phyloP scores from a whole-genome alignment of 2,113 vertebrate species.

The Epinephelus lanceolatus region DNA sequence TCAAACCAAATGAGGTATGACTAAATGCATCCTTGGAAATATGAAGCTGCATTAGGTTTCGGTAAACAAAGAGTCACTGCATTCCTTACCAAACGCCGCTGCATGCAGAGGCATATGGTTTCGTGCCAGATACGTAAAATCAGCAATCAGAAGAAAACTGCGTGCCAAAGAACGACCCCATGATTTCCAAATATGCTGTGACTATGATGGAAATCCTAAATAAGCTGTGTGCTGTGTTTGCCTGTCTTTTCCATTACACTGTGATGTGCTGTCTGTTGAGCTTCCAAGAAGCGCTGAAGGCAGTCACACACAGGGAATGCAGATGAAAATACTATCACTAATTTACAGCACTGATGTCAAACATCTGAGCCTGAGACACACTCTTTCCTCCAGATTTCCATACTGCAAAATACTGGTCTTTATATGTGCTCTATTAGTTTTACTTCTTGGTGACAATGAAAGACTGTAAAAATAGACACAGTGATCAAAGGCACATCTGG shows the following conservation, averaged over 20 bases:
- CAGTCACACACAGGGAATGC: constrained; percentile 30
- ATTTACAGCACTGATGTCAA: constrained; percentile 61
- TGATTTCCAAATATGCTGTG: constrained; percentile 64
- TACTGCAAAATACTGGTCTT: constrained; percentile 45
- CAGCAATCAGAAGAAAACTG: constrained; percentile 64
- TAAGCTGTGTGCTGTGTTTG: constrained; percentile 44
- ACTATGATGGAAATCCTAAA: constrained; percentile 70
- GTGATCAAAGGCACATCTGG: constrained; percentile 83
- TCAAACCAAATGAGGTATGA: constrained; percentile 80
- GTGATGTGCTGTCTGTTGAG: constrained; percentile 55
- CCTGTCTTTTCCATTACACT: constrained; percentile 62
- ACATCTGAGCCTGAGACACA: constrained; percentile 41
- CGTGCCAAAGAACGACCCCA: constrained; percentile 58
- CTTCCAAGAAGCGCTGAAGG: constrained; percentile 47
- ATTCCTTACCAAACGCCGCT: constrained; percentile 33
- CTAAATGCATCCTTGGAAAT: constrained; percentile 78
- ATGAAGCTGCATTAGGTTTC: constrained; percentile 56
- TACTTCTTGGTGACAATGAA: constrained; percentile 75
- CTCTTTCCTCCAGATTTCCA: constrained; percentile 39
- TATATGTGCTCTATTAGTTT: constrained; percentile 64
- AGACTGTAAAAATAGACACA: constrained; percentile 79
- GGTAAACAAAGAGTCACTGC: constrained; percentile 51
- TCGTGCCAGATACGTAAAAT: constrained; percentile 71
- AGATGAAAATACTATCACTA: constrained; percentile 60
- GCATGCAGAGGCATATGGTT: constrained; percentile 40